These are phyloP conservation scores for Euplagia quadripunctaria DNA, from an alignment of 2,888 invertebrate species.

Conservation along the genomic window DNA sequence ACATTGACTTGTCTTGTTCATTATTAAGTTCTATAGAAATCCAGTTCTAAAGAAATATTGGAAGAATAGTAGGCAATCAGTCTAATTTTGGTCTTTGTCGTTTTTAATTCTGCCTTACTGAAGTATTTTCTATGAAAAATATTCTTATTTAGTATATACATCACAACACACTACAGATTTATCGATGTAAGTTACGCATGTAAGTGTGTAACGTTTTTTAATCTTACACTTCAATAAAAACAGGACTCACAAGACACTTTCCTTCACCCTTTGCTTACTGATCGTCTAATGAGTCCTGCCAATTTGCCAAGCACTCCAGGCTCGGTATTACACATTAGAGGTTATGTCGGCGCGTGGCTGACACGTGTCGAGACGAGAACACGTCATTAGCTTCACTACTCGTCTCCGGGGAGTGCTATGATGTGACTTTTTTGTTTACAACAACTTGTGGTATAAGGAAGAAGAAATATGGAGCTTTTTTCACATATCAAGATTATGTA, in stretches of 20 bases:
- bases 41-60: too few species aligned
- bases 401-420: slow-evolving; percentile 68
- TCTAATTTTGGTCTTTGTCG: too few species aligned
- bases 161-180: too few species aligned
- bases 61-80: too few species aligned
- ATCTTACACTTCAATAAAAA: background rate
- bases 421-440: slow-evolving; percentile 59
- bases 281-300: slow-evolving; percentile 41
- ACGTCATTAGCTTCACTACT: slow-evolving; percentile 80
- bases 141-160: too few species aligned
- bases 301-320: slow-evolving; percentile 48
- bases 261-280: slow-evolving; percentile 35
- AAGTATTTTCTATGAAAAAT: too few species aligned
- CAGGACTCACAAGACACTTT: slow-evolving; percentile 6
- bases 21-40: too few species aligned
- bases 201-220: background rate
- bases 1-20: too few species aligned
- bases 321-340: slow-evolving; percentile 63
- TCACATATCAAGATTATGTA: background rate
- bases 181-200: too few species aligned
- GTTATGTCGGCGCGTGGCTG: slow-evolving; percentile 76
- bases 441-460: slow-evolving; percentile 23
- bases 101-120: too few species aligned
- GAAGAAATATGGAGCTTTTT: background rate
- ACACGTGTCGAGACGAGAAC: slow-evolving; percentile 77